Conservation (phyloP, 2,888 invertebrate species). For the Galerucella calmariensis region DNA sequence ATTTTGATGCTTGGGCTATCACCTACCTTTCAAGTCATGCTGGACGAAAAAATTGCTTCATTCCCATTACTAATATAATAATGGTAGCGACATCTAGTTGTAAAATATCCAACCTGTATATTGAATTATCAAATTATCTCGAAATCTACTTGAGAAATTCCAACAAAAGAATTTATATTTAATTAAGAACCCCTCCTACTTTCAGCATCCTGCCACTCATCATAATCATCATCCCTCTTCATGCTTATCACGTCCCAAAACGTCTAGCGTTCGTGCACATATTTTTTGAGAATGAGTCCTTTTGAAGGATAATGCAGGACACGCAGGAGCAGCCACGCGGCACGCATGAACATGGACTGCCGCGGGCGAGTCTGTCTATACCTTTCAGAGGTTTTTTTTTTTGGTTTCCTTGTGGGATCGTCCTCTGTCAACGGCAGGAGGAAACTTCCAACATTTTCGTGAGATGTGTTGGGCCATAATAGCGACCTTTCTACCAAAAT, state of each 20-base stretch:
- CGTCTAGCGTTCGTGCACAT: conserved; percentile 40
- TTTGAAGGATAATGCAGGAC: conserved; percentile 48
- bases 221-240: conserved; percentile 1
- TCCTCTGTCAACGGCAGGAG: conserved; percentile 44
- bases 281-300: conserved; percentile 39
- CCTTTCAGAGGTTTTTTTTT: conserved; percentile 29
- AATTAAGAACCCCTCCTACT: not conserved
- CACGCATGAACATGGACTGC: conserved; percentile 51
- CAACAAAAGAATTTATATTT: not conserved
- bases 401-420: conserved; percentile 39
- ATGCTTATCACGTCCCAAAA: conserved; percentile 38
- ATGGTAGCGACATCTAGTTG: not conserved
- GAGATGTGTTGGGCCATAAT: conserved; percentile 25
- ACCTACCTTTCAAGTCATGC: no score
- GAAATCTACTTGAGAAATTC: not conserved
- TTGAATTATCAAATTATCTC: not conserved
- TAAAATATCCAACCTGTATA: not conserved
- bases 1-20: no score
- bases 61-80: no score
- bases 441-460: conserved; percentile 21
- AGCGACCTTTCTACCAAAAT: conserved; percentile 27
- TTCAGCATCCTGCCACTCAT: not conserved
- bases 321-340: conserved; percentile 50
- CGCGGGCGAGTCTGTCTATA: conserved; percentile 48
- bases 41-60: no score